phyloP scores from a whole-genome alignment of 2,888 invertebrate genomes.

The Psylliodes chrysocephalus region DNA sequence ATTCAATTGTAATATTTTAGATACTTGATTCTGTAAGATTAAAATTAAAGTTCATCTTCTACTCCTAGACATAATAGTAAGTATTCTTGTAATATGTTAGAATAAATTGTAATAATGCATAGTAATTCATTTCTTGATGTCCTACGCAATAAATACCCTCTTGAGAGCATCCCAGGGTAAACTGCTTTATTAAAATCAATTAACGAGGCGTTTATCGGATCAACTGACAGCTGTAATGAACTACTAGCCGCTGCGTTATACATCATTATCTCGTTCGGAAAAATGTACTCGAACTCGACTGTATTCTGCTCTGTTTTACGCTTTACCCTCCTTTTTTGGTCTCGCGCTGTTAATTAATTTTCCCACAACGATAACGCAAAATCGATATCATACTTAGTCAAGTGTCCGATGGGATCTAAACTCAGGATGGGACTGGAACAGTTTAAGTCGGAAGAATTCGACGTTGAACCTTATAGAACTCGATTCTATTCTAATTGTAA shows the following conservation, averaged over 20 bases:
- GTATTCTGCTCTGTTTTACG: not conserved
- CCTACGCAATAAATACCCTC: no score
- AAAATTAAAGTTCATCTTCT: no score
- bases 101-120: no score
- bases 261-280: slow-evolving; percentile 7
- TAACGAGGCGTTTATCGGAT: not conserved
- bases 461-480: no score
- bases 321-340: not conserved
- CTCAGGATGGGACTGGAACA: not conserved
- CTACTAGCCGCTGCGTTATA: not conserved
- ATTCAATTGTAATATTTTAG: no score
- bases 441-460: no score
- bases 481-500: no score
- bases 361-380: not conserved
- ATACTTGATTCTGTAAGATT: no score
- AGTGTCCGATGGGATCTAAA: not conserved
- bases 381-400: not conserved
- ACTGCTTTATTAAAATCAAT: slow-evolving; percentile 7
- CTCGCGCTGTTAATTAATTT: not conserved
- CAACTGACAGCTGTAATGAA: slow-evolving; percentile 15
- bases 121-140: no score
- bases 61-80: no score
- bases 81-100: no score
- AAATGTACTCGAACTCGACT: slow-evolving; percentile 4
- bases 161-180: not conserved